Base-by-base conservation (phyloP, 2,797 vertebrate species). In the Serranus cabrilla region DNA sequence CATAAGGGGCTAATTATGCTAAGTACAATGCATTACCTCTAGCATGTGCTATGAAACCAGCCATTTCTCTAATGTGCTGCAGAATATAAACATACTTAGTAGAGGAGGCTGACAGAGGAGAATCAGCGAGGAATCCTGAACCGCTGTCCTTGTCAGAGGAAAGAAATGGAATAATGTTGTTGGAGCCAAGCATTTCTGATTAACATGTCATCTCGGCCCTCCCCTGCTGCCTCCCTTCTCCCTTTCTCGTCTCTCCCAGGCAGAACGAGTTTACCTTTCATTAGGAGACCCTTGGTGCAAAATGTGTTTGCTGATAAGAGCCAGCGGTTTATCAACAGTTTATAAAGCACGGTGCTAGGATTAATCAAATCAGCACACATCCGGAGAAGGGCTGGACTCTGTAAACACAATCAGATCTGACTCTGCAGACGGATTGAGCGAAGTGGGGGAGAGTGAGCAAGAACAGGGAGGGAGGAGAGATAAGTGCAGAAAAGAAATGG, bases 301-400 rank as follows among this genome's bases (percentile, higher is more conserved):
- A 92, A 88, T 90, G 75, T 89, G 86, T 93, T 93, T 88, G 89
- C 91, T 92, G 91, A 92, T 92, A 92, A 92, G 88, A 88, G 84
- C 76, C 77, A 76, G 82, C 27, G 66, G 77, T 92, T 93, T 91
- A 92, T 94, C 85, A 90, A 88, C 89, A 89, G 89, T 94, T 92
- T 92, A 90, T 91, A 91, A 90, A 90, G 80, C 71, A 83, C 17
- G 58, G 82, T 47, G 58, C 87, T 78, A 45, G 80, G 84, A 92
- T 93, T 89, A 93, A 93, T 94, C 83, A 91, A 90, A 92, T 89
- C 81, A 84, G 74, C 46, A 60, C 79, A 81, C 85, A 92, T 89
- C 88, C 74, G 69, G 80, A 87, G 81, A 82, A 83, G 72, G 68
- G 51, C 79, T 47, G 76, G 82, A 84, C 81, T 89, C 72, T 75